Base-by-base conservation (phyloP, 2,888 invertebrate genomes). In the Ochlodes sylvanus region DNA sequence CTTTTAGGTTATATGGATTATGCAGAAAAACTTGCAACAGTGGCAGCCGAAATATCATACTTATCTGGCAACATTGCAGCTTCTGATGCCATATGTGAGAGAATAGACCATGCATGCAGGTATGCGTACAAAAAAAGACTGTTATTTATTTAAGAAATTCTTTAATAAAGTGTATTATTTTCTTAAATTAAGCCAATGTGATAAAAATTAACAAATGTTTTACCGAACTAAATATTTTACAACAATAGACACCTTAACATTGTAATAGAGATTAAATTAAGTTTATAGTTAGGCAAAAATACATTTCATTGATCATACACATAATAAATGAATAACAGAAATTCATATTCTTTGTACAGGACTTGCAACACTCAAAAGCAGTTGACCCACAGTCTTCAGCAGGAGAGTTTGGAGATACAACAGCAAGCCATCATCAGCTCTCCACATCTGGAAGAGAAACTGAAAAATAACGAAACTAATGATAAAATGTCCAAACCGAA, bases 81-180 rank as follows among this genome's bases (percentile, higher is more conserved):
- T 32, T 94, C 94, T 56, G 93, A 94, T 79, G 91, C 93, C 10
- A 91, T 94, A 66, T 94, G 94, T 75, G 94, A 94, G 75, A 85
- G 93, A 71, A 91, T 94, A 69, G 89, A 90, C 44, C 92, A 93
- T 77, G 91, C 90, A 21, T 83, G 80, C 84, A 92, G 92, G 93
- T 92, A 82, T 79, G 71, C 72, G 71, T 42, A 70, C n/a, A 60
- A 68, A 34, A 55, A 62, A 69, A 56, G 4, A 1, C 9, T 55
- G 1, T 27, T 4, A 19, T 42, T 71, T 54, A 69, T 75, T 72
- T 71, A 70, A 74, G 73, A 47, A 73, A 67, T 57, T 27, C 64
- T 75, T 73, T 75, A 75, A 72, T 74, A 73, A 73, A 72, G 71
- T 72, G 68, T 69, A 70, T 72, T 75, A 72, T 69, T n/a, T 54